phyloP scores from a whole-genome alignment of 2,888 invertebrate genomes.

The Herminia tarsipennalis region DNA sequence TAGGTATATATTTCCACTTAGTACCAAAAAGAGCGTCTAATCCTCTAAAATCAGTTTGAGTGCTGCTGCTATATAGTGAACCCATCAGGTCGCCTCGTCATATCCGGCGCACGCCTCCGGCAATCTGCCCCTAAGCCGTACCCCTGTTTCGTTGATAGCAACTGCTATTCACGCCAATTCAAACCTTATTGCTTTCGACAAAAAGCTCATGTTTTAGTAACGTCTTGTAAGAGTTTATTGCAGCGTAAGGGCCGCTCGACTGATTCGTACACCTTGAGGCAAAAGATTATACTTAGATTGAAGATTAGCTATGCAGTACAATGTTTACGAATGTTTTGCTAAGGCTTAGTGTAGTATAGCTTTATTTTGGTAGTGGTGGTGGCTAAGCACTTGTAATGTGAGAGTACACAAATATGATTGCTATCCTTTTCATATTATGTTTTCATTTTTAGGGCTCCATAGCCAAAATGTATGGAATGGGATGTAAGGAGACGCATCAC shows the following conservation, averaged over 20 bases:
- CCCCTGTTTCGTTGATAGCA: slow-evolving; percentile 33
- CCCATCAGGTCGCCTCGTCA: slow-evolving; percentile 49
- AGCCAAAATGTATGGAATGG: too few relatives aligned
- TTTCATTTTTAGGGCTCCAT: too few relatives aligned
- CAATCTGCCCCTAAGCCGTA: slow-evolving; percentile 47
- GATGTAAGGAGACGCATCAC: too few relatives aligned
- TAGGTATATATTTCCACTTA: background rate
- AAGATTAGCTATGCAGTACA: slow-evolving; percentile 22
- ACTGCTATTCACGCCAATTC: slow-evolving; percentile 24
- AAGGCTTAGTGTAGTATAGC: slow-evolving; percentile 6
- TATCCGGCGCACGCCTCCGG: slow-evolving; percentile 51
- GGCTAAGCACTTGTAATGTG: too few relatives aligned
- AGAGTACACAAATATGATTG: too few relatives aligned
- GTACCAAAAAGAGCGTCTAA: slow-evolving; percentile 12
- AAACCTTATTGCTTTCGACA: slow-evolving; percentile 9
- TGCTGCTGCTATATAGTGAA: slow-evolving; percentile 14
- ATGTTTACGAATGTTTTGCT: slow-evolving; percentile 19
- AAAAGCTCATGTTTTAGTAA: slow-evolving; percentile 12
- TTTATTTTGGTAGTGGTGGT: slow-evolving; percentile 8
- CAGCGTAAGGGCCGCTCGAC: slow-evolving; percentile 24
- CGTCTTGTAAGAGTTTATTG: slow-evolving; percentile 27
- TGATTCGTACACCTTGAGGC: slow-evolving; percentile 19
- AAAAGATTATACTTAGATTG: slow-evolving; percentile 30
- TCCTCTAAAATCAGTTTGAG: slow-evolving; percentile 19
- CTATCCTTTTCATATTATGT: too few relatives aligned